A percentile compares a stretch with the other conserved stretches of the same genome.
Conservation (phyloP, 2,113 vertebrate genomes). For the Siphamia tubifer region DNA sequence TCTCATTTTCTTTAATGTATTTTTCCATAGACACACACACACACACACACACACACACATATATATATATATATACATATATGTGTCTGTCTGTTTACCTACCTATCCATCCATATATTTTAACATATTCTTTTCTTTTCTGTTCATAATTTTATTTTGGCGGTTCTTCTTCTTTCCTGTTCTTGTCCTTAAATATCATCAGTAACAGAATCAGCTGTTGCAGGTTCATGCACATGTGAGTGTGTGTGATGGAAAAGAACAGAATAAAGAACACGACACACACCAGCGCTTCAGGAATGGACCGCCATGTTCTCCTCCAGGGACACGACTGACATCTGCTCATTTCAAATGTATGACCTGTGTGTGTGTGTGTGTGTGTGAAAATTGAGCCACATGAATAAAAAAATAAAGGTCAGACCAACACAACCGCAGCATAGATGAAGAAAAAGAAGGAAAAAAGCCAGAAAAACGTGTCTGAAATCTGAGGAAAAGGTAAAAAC, state of each 20-base stretch:
- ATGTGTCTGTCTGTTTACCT: too few relatives aligned
- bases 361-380: neutral
- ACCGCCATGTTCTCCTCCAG: conserved; percentile 19
- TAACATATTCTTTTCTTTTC: too few relatives aligned
- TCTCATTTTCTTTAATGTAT: neutral
- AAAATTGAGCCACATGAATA: neutral
- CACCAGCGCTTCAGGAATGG: neutral
- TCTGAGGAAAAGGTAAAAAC: too few relatives aligned
- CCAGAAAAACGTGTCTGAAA: too few relatives aligned
- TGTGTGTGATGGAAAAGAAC: neutral
- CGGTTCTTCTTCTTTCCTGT: neutral
- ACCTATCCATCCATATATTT: too few relatives aligned
- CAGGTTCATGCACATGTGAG: conserved; percentile 3
- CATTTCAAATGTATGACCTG: conserved; percentile 58
- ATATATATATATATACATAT: too few relatives aligned
- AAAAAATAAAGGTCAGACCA: neutral
- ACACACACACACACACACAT: neutral
- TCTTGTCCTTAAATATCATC: neutral
- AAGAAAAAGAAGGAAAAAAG: neutral
- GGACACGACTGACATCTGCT: conserved; percentile 35
- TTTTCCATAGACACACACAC: neutral
- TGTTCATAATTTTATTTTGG: too few relatives aligned
- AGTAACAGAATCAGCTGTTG: neutral
- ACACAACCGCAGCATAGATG: neutral
- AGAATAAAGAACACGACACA: too few relatives aligned